phyloP scores from a whole-genome alignment of 2,797 vertebrate species.

The Pelobates cultripes region DNA sequence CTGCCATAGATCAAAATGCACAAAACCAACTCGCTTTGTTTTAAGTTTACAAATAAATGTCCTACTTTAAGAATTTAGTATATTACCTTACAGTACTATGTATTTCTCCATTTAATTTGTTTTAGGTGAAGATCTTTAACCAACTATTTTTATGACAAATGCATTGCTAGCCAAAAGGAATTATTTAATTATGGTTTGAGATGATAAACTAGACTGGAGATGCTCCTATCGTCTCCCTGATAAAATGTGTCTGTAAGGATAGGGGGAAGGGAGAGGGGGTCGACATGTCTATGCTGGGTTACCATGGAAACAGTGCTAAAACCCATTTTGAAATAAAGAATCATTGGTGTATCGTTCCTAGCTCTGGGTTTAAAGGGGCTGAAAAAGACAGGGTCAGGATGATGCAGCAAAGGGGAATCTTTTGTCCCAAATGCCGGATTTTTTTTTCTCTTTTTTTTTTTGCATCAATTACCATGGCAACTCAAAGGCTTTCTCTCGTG shows the following conservation, averaged over 20 bases:
- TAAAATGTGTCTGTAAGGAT: background rate
- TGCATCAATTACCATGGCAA: constrained; percentile 70
- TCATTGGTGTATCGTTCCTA: constrained; percentile 58
- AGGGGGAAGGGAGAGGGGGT: background rate
- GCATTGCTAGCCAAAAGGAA: background rate
- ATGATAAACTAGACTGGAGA: too few species aligned
- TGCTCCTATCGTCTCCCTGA: background rate
- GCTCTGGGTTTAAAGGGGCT: constrained; percentile 28
- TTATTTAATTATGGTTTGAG: too few species aligned
- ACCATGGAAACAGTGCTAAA: constrained; percentile 54
- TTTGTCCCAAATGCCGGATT: constrained; percentile 70
- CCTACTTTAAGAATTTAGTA: too few species aligned
- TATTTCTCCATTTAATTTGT: too few species aligned
- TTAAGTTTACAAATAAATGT: too few species aligned
- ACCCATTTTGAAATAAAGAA: constrained; percentile 63
- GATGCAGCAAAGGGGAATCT: constrained; percentile 50
- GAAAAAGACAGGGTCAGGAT: constrained; percentile 32
- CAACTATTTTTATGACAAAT: too few species aligned
- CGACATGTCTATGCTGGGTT: background rate
- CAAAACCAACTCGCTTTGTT: too few species aligned
- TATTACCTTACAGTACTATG: too few species aligned
- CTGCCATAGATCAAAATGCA: too few species aligned
- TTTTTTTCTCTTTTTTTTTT: constrained; percentile 41
- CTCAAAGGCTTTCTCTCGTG: constrained; percentile 54
- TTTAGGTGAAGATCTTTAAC: too few species aligned